Evolutionary conservation across 1,140 invertebrate species (phyloP).

Genomic region (Bradysia coprophila): DNA sequence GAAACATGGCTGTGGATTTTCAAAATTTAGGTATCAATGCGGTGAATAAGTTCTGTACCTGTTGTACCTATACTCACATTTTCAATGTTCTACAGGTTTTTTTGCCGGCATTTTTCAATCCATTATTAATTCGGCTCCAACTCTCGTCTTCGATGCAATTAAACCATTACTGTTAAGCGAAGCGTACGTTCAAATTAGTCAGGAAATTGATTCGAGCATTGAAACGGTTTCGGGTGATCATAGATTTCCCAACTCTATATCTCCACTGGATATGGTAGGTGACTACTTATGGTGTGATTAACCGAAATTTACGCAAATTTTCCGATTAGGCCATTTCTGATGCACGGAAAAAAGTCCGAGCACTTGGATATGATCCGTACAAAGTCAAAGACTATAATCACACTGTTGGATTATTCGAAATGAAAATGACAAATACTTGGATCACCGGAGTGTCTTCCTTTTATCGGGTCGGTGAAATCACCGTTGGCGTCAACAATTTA

Average conservation of each 20-base stretch:
- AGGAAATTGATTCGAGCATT: slow-evolving; percentile 43
- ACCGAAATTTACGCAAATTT: too few species aligned
- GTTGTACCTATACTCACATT: neutral
- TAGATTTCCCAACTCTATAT: slow-evolving; percentile 67
- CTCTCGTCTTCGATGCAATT: slow-evolving; percentile 66
- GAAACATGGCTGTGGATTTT: slow-evolving; percentile 61
- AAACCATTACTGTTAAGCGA: slow-evolving; percentile 64
- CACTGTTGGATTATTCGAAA: slow-evolving; percentile 41
- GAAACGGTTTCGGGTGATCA: slow-evolving; percentile 43
- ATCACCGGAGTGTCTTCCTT: slow-evolving; percentile 59
- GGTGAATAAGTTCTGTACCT: neutral
- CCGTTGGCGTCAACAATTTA: slow-evolving; percentile 48
- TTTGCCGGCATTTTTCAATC: slow-evolving; percentile 54
- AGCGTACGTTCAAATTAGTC: slow-evolving; percentile 45
- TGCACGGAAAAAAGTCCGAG: slow-evolving; percentile 44
- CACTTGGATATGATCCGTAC: slow-evolving; percentile 54
- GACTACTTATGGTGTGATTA: too few species aligned
- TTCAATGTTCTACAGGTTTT: slow-evolving; percentile 27
- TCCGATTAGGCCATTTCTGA: slow-evolving; percentile 56
- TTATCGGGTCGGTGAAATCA: slow-evolving; percentile 60
- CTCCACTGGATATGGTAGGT: slow-evolving; percentile 67
- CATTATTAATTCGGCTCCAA: slow-evolving; percentile 57
- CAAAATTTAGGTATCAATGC: slow-evolving; percentile 38
- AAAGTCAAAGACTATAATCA: slow-evolving; percentile 47
- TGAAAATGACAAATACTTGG: slow-evolving; percentile 52